phyloP scores from a whole-genome alignment of 2,888 invertebrate species.

The Crepidodera aurea region DNA sequence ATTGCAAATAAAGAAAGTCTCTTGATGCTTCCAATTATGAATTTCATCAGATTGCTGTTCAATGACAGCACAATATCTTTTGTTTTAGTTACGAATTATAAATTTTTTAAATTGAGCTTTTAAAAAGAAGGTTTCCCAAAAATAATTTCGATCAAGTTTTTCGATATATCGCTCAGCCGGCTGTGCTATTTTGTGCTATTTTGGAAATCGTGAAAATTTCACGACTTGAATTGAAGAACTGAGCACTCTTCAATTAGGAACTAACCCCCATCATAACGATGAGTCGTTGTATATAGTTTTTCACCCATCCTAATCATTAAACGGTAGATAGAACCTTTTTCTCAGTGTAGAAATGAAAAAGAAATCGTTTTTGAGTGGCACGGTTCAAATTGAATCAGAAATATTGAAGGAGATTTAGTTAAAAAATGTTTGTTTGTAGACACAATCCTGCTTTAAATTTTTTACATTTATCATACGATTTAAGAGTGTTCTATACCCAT shows the following conservation, averaged over 20 bases:
- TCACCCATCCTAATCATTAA: neutral
- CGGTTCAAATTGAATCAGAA: no score
- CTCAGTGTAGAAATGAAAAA: neutral
- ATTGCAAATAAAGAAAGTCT: no score
- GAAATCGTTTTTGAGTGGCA: neutral
- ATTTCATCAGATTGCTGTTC: no score
- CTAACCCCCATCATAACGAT: constrained; percentile 4
- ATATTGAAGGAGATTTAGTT: no score
- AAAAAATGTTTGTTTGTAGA: no score
- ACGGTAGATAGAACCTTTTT: neutral
- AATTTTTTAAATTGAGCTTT: no score
- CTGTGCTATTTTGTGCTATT: constrained; percentile 30
- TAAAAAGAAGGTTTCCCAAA: neutral
- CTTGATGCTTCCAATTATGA: no score
- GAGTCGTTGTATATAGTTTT: constrained; percentile 23
- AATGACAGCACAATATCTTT: no score
- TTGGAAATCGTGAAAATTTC: constrained; percentile 15
- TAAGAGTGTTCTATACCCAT: no score
- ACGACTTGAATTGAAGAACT: constrained; percentile 25
- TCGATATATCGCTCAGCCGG: constrained; percentile 30
- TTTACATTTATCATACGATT: no score
- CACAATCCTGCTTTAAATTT: no score
- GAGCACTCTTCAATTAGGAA: constrained; percentile 28
- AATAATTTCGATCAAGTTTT: neutral
- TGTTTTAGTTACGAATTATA: no score